Percentiles rank a stretch among this genome's conserved stretches.
Conservation (phyloP, 2,113 vertebrate genomes). For the Tupaia tana region DNA sequence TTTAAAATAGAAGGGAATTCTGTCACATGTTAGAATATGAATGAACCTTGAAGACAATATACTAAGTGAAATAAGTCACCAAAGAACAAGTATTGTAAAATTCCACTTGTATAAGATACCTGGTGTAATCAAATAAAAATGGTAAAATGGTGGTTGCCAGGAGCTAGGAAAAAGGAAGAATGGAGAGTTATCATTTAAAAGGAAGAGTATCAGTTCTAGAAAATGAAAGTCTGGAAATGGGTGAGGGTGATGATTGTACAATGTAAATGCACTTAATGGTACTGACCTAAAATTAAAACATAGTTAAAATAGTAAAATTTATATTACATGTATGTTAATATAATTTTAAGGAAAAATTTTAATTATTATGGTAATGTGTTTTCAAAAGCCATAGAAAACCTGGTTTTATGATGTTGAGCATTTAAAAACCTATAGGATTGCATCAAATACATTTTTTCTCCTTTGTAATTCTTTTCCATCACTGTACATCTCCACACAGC, state of each 20-base stretch:
- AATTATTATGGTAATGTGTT: background rate
- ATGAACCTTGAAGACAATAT: background rate
- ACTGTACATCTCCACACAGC: too few species aligned
- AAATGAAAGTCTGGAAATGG: background rate
- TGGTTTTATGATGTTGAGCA: background rate
- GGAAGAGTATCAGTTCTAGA: background rate
- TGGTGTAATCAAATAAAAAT: background rate
- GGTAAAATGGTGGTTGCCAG: background rate
- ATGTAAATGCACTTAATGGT: background rate
- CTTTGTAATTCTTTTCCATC: too few species aligned
- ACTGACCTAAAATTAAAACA: background rate
- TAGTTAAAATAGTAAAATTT: background rate
- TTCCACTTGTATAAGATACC: background rate
- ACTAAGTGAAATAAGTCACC: background rate
- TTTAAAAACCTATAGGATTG: background rate
- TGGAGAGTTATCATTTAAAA: background rate
- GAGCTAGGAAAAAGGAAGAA: too few species aligned
- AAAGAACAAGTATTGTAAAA: background rate
- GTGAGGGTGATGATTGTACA: background rate
- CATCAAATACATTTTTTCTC: background rate
- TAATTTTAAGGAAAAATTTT: background rate
- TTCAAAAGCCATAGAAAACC: too few species aligned
- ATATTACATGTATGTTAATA: background rate
- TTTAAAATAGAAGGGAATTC: background rate
- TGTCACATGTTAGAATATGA: background rate